Base-by-base conservation (phyloP, 2,113 vertebrate species). In the Microcebus lehilahytsara region DNA sequence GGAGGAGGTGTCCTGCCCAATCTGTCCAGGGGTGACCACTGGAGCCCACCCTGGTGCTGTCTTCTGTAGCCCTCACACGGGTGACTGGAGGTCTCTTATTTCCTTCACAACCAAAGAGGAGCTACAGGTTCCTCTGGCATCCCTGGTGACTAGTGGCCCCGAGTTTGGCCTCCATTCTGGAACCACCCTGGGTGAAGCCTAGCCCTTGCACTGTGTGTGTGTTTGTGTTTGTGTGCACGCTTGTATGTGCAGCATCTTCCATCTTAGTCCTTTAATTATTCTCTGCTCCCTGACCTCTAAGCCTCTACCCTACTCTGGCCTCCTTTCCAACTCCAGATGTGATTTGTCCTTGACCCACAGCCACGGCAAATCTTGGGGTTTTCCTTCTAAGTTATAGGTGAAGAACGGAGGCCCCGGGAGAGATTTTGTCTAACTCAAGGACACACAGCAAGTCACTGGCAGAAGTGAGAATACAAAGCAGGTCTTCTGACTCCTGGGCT, bases 341-440 rank as follows among this genome's bases (percentile, higher is more conserved):
- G 71, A 16, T 77, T 53, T 56, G n/a, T 58, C 60, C 22, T 30
- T 85, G 74, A 60, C n/a, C 40, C 74, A 58, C 12, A 58, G 71
- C 34, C 56, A 66, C 83, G 62, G 56, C 78, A 85, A 78, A 58
- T 30, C 66, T 30, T 87, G 85, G n/a, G 49, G 56, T 58, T 90
- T 66, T 32, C 34, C 14, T 62, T 32, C 69, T 40, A 34, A 6
- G 32, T 64, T n/a, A 58, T 25, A 84, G 60, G 62, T 27, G 56
- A 87, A 93, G 58, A 83, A 81, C 83, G 49, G 66, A 93, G 64
- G 72, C 12, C 19, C 91, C 81, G 60, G 71, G 83, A 85, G 77
- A 30, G 37, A 19, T 22, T 5, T 5, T 71, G 60, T 71, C 42
- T 32, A 86, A 51, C 58, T 81, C 51, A 72, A 51, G 80, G 88